A percentile compares a stretch with the other conserved stretches of the same genome.
These are phyloP conservation scores for Iguana delicatissima DNA, from an alignment of 2,797 vertebrate genomes.

Conservation along the genomic window DNA sequence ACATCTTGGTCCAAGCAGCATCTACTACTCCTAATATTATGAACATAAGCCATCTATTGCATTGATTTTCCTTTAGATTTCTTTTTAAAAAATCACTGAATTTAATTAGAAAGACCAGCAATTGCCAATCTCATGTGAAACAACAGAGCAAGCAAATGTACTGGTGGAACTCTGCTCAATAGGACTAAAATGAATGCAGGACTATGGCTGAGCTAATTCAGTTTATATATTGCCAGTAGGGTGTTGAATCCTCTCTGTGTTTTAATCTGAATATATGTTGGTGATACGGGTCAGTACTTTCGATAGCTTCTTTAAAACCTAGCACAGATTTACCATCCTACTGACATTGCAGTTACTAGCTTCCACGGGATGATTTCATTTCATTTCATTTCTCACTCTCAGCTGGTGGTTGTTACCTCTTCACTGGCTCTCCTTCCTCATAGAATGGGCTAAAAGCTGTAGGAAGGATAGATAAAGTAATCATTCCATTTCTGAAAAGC, in stretches of 20 bases:
- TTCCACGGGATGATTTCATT: no score
- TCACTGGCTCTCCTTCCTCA: neutral
- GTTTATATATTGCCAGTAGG: no score
- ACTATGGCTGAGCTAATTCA: neutral
- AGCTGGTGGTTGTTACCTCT: neutral
- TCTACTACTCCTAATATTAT: neutral
- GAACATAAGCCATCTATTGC: neutral
- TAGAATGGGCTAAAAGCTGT: neutral
- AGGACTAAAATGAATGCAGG: neutral
- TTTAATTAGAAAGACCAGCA: neutral
- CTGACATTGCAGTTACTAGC: no score
- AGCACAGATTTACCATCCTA: no score
- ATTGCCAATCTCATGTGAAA: conserved; percentile 4
- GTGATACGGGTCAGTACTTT: no score
- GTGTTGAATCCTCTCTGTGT: no score
- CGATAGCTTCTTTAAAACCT: no score
- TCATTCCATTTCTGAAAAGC: no score
- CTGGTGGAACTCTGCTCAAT: neutral
- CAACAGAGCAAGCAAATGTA: neutral
- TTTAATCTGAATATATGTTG: no score
- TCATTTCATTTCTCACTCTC: neutral
- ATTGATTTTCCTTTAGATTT: neutral
- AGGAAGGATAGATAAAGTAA: neutral
- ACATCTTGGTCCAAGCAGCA: neutral
- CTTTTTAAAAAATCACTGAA: neutral